Conservation (phyloP, 2,113 vertebrate genomes). For the Corythaixoides concolor region DNA sequence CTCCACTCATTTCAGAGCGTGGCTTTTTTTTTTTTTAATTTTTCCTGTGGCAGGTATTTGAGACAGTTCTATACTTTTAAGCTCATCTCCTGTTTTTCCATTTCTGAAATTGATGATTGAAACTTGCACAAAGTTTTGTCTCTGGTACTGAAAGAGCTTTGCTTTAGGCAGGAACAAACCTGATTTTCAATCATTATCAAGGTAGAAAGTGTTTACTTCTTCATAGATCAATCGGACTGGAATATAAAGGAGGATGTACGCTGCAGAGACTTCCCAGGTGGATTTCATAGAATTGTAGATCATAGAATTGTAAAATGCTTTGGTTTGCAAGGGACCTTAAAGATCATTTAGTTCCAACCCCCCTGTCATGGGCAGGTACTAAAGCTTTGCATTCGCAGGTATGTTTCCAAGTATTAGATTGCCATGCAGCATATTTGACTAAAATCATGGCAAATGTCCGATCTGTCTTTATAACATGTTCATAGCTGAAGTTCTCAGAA, state of each 20-base stretch:
- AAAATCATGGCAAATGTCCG: neutral
- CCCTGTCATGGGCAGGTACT: neutral
- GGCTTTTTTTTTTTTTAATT: neutral
- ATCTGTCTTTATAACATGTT: neutral
- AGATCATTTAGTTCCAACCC: too few species aligned
- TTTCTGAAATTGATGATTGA: neutral
- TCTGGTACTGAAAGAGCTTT: neutral
- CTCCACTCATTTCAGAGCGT: neutral
- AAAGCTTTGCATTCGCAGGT: neutral
- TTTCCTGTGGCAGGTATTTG: neutral
- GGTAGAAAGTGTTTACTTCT: neutral
- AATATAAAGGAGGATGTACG: neutral
- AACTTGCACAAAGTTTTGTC: neutral
- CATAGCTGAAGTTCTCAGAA: neutral
- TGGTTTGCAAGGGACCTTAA: too few species aligned
- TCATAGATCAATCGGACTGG: neutral
- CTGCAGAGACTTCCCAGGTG: neutral
- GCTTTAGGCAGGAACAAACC: neutral
- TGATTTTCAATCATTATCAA: neutral
- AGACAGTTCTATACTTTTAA: neutral
- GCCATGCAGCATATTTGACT: neutral
- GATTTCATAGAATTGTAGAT: neutral
- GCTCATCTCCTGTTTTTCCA: neutral
- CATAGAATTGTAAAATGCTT: too few species aligned
- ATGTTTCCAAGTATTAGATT: neutral